A percentile compares a stretch with the other conserved stretches of the same genome.
phyloP scores from a whole-genome alignment of 2,113 vertebrate species.

The Dromiciops gliroides region DNA sequence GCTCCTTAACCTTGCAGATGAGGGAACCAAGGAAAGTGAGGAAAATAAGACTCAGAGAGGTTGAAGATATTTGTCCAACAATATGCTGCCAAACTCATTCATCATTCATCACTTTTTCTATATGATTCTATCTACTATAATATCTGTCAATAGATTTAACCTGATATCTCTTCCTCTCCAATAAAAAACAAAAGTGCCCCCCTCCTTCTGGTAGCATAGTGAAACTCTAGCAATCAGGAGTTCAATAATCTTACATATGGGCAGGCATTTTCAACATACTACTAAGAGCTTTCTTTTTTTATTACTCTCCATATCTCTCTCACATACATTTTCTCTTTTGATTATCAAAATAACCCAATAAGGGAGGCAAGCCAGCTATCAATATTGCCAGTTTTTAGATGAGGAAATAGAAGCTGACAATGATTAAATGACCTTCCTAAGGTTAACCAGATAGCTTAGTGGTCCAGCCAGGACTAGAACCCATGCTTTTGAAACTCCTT shows the following conservation, averaged over 20 bases:
- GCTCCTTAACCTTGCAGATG: not conserved
- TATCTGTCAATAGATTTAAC: not conserved
- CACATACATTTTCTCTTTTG: not conserved
- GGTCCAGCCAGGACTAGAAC: not conserved
- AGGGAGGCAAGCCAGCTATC: not conserved
- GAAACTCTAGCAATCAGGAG: not conserved
- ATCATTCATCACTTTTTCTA: not conserved
- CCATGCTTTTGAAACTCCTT: not conserved
- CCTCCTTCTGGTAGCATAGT: not conserved
- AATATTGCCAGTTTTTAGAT: not conserved
- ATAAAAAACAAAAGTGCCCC: not conserved
- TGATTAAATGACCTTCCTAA: not conserved
- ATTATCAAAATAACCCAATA: not conserved
- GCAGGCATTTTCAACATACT: not conserved
- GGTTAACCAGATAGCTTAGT: not conserved
- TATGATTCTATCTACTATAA: not conserved
- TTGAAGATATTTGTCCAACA: not conserved
- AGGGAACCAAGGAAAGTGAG: not conserved
- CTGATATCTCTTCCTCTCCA: not conserved
- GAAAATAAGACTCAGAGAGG: not conserved
- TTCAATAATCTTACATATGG: not conserved
- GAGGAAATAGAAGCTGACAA: not conserved
- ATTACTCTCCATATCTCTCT: not conserved
- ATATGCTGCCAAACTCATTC: not conserved
- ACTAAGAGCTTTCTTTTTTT: not conserved